Percentiles rank a stretch among this genome's conserved stretches.
Conservation (phyloP, 2,888 invertebrate species). For the Torymus texanus region DNA sequence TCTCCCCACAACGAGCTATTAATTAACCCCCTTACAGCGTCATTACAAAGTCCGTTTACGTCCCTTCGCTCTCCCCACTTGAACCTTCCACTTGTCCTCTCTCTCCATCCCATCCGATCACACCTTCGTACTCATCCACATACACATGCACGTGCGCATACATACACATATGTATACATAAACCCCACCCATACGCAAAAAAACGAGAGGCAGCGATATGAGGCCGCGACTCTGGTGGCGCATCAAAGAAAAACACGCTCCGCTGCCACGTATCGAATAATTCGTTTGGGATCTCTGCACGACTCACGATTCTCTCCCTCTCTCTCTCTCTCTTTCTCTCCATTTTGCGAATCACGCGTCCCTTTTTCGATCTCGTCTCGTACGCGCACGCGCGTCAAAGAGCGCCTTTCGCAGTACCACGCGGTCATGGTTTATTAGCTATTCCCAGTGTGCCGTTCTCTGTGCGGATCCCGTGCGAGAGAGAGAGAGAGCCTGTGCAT, state of each 20-base stretch:
- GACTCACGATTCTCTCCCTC: too few relatives aligned
- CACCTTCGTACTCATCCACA: too few relatives aligned
- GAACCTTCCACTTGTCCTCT: neutral
- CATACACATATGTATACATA: too few relatives aligned
- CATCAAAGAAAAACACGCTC: constrained; percentile 1
- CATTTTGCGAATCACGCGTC: too few relatives aligned
- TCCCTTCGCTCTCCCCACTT: neutral
- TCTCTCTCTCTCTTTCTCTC: too few relatives aligned
- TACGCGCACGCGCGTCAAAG: neutral
- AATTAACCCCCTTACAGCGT: constrained; percentile 17
- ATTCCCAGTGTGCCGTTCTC: constrained; percentile 37
- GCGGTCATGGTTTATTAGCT: constrained; percentile 39
- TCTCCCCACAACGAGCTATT: constrained; percentile 14
- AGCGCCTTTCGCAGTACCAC: neutral
- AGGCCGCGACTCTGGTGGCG: too few relatives aligned
- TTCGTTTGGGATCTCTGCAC: neutral
- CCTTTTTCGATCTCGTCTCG: too few relatives aligned
- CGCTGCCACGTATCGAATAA: neutral
- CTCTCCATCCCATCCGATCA: too few relatives aligned
- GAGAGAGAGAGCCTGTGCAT: too few relatives aligned
- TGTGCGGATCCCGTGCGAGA: neutral
- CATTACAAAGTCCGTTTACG: constrained; percentile 14
- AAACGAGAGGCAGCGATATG: too few relatives aligned
- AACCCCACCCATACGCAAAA: too few relatives aligned
- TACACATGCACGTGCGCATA: too few relatives aligned